A percentile compares a stretch with the other conserved stretches of the same genome.
phyloP scores from a whole-genome alignment of 92 coral and sea anemone genomes.

The Micromussa lordhowensis region DNA sequence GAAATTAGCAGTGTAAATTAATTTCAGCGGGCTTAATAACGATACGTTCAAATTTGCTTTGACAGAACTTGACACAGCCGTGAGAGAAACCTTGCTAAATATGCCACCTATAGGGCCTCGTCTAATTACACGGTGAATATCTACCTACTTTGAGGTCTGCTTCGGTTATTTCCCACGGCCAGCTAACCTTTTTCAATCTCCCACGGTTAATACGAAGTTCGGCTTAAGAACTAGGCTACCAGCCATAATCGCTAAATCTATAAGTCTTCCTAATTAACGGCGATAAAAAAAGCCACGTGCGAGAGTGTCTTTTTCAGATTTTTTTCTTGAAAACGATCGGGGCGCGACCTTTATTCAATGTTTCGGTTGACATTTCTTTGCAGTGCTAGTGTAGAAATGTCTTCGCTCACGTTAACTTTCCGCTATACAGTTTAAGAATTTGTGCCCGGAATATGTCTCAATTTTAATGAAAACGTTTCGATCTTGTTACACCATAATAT shows the following conservation, averaged over 20 bases:
- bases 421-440: not conserved
- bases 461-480: not conserved
- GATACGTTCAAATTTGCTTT: not conserved
- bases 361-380: not conserved
- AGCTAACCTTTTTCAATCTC: constrained; percentile 8
- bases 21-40: not conserved
- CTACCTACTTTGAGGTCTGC: not conserved
- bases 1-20: not conserved
- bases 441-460: not conserved
- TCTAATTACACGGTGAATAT: not conserved
- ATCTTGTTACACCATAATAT: not conserved
- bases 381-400: not conserved
- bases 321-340: not conserved
- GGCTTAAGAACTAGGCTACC: constrained; percentile 3
- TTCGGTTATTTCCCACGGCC: constrained; percentile 36
- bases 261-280: constrained; percentile 13
- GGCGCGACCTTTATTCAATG: not conserved
- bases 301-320: not conserved
- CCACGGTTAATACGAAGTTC: constrained; percentile 19
- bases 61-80: not conserved
- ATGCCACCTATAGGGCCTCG: not conserved
- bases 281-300: constrained; percentile 11
- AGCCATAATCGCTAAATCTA: constrained; percentile 1
- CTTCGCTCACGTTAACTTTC: not conserved
- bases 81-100: not conserved